Evolutionary conservation across 2,113 vertebrate genomes (phyloP).

Genomic region (Polypterus senegalus): DNA sequence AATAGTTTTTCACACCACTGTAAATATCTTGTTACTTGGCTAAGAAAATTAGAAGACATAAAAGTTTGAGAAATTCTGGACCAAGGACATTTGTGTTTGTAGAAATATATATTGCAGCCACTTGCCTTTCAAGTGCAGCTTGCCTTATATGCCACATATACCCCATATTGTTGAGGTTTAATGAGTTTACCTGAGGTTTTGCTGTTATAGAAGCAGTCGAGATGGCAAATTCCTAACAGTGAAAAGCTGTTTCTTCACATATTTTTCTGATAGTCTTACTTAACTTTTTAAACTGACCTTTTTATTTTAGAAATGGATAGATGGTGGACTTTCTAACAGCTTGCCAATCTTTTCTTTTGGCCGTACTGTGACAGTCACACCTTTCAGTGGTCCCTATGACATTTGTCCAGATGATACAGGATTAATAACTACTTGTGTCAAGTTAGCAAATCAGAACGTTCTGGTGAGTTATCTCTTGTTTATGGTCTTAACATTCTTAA

Average conservation of each 20-base stretch:
- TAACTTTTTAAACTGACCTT: neutral
- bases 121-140: too few relatives aligned
- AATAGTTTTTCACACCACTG: too few relatives aligned
- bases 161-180: too few relatives aligned
- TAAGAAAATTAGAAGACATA: too few relatives aligned
- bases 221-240: too few relatives aligned
- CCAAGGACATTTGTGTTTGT: too few relatives aligned
- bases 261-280: neutral
- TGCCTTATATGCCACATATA: too few relatives aligned
- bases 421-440: conserved; percentile 37
- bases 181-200: too few relatives aligned
- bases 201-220: too few relatives aligned
- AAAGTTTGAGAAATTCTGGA: too few relatives aligned
- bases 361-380: conserved; percentile 72
- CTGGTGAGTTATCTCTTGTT: neutral
- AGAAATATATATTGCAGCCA: too few relatives aligned
- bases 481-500: neutral
- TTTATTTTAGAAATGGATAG: conserved; percentile 65
- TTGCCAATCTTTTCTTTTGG: conserved; percentile 68
- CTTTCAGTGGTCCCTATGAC: conserved; percentile 64
- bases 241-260: neutral
- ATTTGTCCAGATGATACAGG: conserved; percentile 63
- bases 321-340: conserved; percentile 72
- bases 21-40: too few relatives aligned
- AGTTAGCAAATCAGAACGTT: conserved; percentile 61